A percentile compares a stretch with the other conserved stretches of the same genome.
These are phyloP conservation scores for Eulemur rubriventer DNA, from an alignment of 2,797 vertebrate species.

Conservation along the genomic window DNA sequence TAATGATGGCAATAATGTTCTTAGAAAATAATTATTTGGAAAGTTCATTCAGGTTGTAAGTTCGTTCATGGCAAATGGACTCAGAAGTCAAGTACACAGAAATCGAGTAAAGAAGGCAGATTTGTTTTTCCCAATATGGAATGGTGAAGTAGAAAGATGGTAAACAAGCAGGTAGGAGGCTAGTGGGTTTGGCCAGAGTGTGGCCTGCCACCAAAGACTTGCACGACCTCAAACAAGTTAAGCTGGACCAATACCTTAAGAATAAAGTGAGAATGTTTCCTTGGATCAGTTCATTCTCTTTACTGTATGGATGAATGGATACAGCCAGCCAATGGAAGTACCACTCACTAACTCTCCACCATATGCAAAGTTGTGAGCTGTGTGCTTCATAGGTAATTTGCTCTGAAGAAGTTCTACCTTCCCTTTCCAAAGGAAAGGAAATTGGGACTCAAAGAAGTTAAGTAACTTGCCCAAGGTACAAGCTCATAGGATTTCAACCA, in stretches of 20 bases:
- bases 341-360: background rate
- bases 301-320: rapidly evolving
- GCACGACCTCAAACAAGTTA: background rate
- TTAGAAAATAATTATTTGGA: constrained; percentile 8
- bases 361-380: background rate
- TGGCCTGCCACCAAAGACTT: background rate
- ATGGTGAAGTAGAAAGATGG: background rate
- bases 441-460: background rate
- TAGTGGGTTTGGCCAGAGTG: background rate
- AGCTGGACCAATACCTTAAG: background rate
- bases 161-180: background rate
- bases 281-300: background rate
- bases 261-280: background rate
- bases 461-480: background rate
- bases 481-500: constrained; percentile 34
- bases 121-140: background rate
- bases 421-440: background rate
- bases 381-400: background rate
- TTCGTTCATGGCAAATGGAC: background rate
- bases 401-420: background rate
- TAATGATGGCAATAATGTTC: background rate
- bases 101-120: background rate
- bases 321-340: too few species aligned
- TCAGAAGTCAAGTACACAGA: background rate
- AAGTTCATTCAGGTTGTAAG: background rate